phyloP scores from a whole-genome alignment of 2,113 vertebrate genomes.

The Erythrocebus patas region DNA sequence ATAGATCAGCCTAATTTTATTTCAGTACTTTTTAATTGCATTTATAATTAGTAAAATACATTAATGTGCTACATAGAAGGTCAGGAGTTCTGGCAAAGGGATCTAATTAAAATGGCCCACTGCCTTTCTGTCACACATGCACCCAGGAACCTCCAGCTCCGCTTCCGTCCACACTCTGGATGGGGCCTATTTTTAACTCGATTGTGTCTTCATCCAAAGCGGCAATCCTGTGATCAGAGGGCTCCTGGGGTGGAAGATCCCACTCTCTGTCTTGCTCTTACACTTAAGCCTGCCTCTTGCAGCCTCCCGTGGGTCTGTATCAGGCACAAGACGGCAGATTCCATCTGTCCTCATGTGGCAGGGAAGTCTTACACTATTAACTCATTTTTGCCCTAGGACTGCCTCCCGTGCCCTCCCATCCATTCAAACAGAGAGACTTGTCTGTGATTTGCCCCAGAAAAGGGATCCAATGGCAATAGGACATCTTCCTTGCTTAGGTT shows the following conservation, averaged over 20 bases:
- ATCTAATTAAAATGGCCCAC: conserved; percentile 81
- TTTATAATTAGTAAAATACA: conserved; percentile 89
- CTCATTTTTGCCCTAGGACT: background rate
- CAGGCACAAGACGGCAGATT: background rate
- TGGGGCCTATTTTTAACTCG: conserved; percentile 58
- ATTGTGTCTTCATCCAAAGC: conserved; percentile 34
- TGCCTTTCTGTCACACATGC: conserved; percentile 72
- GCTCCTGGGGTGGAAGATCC: background rate
- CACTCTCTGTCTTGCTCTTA: background rate
- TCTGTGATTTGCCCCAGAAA: background rate
- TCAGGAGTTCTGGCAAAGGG: conserved; percentile 83
- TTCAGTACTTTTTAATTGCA: conserved; percentile 89
- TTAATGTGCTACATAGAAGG: conserved; percentile 84
- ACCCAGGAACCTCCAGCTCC: conserved; percentile 70
- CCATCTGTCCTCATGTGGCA: background rate
- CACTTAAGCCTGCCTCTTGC: background rate
- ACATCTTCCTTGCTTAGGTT: background rate
- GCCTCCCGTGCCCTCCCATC: too few relatives aligned
- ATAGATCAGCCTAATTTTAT: conserved; percentile 87
- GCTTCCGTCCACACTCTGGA: background rate
- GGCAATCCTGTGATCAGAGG: background rate
- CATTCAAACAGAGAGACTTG: background rate
- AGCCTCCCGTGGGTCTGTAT: background rate
- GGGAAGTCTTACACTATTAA: background rate
- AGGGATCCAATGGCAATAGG: background rate